Base-by-base conservation (phyloP, 1,140 invertebrate species). In the Stegodyphus mimosarum region DNA sequence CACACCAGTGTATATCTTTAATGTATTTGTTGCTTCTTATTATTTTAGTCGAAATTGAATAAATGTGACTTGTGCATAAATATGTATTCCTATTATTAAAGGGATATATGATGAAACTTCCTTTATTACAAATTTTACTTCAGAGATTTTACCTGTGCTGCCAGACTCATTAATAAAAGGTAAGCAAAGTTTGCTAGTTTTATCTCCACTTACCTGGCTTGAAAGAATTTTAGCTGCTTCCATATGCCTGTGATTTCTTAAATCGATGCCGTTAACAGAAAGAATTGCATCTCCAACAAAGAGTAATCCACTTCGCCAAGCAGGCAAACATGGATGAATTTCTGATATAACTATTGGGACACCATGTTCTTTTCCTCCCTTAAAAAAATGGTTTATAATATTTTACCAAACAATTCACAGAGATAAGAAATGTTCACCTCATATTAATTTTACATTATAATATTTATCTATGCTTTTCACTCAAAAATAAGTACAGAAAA, bases 341-440 rank as follows among this genome's bases (percentile, higher is more conserved):
- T 96, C 95, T 33, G 95, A 96, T 87, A 96, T 95, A n/a, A 96
- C 90, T 84, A 96, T 95, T 0, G 95, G 95, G 53, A 96, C 94
- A 52, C 95, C 95, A 91, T 96, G 95, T 89, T 96, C 95, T 87
- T 94, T 92, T 10, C 95, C 95, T 81, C 95, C 95, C 94, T 95
- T 88, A 64, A 88, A 87, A 79, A 70, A 7, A 87, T 66, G n/a
- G 13, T 53, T 50, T 55, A 33, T 33, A 33, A 33, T 50, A 6
- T n/a, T 70, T 70, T n/a, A 49, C 10, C 10, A 15, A 15, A 11
- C 55, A 60, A 11, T 15, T 60, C 55, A 60, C 15, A 60, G 2
- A 60, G 15, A 60, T 2, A 60, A 60, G 55, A 60, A 60, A 60
- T 60, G 15, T 60, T 60, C 33, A 60, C 55, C 2, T 60, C 55